These are phyloP conservation scores for Heliconius hortense DNA, from an alignment of 2,888 invertebrate species.

Conservation along the genomic window DNA sequence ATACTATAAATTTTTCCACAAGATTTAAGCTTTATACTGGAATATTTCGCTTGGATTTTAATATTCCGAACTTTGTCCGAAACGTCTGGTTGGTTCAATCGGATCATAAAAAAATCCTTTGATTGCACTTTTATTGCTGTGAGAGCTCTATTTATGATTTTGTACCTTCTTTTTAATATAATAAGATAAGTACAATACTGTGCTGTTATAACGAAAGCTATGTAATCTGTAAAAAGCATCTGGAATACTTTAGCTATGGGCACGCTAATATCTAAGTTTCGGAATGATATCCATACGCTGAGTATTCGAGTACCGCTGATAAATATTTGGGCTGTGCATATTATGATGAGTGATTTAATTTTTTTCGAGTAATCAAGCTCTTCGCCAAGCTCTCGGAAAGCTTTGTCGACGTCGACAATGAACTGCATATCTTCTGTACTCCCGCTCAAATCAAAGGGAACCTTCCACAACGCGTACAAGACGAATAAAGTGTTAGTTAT, in stretches of 20 bases:
- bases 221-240: constrained; percentile 53
- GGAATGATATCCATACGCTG: constrained; percentile 53
- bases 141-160: constrained; percentile 57
- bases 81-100: constrained; percentile 47
- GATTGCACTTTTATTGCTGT: constrained; percentile 50
- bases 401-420: constrained; percentile 55
- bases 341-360: constrained; percentile 46
- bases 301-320: constrained; percentile 51
- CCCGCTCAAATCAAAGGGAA: constrained; percentile 53
- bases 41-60: constrained; percentile 52
- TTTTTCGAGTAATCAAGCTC: constrained; percentile 51
- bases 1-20: constrained; percentile 60
- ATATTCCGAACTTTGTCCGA: constrained; percentile 44
- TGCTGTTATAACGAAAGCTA: constrained; percentile 52
- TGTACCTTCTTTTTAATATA: constrained; percentile 54
- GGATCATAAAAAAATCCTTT: constrained; percentile 52
- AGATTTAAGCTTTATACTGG: constrained; percentile 57
- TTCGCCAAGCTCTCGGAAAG: constrained; percentile 53
- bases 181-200: constrained; percentile 55
- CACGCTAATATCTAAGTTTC: constrained; percentile 48
- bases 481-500: constrained; percentile 51
- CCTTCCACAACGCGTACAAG: constrained; percentile 55
- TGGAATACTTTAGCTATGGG: constrained; percentile 59
- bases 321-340: constrained; percentile 48
- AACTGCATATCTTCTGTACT: constrained; percentile 49